Evolutionary conservation across 2,113 vertebrate species (phyloP), one percentile per base, ranked within the genome.

Genomic region (Apeltes quadracus): DNA sequence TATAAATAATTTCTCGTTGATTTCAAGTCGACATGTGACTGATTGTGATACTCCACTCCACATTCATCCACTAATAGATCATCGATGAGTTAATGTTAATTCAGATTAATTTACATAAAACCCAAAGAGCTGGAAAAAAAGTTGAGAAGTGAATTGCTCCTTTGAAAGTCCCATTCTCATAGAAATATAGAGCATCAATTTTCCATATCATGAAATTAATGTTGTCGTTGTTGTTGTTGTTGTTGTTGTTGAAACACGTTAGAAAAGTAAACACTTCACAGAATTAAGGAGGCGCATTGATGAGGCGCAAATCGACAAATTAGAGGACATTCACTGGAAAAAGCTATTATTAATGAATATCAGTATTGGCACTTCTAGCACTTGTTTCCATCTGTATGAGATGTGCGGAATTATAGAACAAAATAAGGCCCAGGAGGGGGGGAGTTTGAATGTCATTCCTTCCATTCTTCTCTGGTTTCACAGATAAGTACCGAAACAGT

Each of bases 401-500:
- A 7, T 55, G 36, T 27, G 48, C 36, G 18, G 46, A 5, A 18
- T 16, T 62, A 43, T 1, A 27, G 16, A 18, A 3, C 0, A 23
- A 25, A 67, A 25, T 20, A 0, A 12, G 9, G n/a, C 38, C 0
- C 34, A 23, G 20, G 11, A 44, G 43, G 55, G 50, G 56, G 51
- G 13, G 34, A 23, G 56, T 29, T 23, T 55, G 54, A 16, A 22
- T 44, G 23, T 58, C 18, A 75, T 39, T 74, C 75, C 62, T 16
- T 64, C 50, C 69, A 78, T 87, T 91, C 61, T 78, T 87, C 79
- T 73, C 48, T 62, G 14, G 22, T 86, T 87, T 89, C 82, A 87
- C 82, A 70, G 76, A 16, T 90, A 86, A 90, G 76, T 74, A 80
- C 76, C 88, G 84, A 75, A 74, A 87, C 83, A 87, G 77, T 63